Percentiles rank a stretch among this genome's conserved stretches.
Evolutionary conservation across 2,113 vertebrate species (phyloP).

Genomic region (Varanus komodoensis): DNA sequence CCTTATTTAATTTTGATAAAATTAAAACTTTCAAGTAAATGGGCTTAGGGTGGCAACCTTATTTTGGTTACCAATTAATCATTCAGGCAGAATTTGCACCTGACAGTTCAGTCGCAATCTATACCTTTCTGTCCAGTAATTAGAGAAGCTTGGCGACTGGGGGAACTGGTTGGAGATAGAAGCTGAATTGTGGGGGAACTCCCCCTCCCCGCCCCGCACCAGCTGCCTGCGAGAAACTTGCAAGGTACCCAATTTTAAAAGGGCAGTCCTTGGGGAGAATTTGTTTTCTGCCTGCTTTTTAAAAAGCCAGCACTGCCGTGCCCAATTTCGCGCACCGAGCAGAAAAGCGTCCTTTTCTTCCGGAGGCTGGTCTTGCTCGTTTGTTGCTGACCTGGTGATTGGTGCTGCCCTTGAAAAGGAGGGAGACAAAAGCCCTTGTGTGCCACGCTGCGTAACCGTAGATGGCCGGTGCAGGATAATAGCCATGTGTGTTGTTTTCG

Average conservation of each 20-base stretch:
- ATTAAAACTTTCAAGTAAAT: too few relatives aligned
- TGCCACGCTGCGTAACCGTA: background rate
- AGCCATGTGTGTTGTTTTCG: slow-evolving; percentile 28
- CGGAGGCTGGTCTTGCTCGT: slow-evolving; percentile 36
- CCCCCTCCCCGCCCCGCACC: background rate
- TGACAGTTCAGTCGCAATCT: too few relatives aligned
- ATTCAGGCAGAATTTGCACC: too few relatives aligned
- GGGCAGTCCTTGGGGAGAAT: background rate
- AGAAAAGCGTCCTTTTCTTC: slow-evolving; percentile 58
- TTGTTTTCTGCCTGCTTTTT: background rate
- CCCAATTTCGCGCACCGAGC: slow-evolving; percentile 24
- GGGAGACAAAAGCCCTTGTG: slow-evolving; percentile 59
- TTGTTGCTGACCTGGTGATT: slow-evolving; percentile 55
- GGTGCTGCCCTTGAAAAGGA: slow-evolving; percentile 41
- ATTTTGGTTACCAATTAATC: too few relatives aligned
- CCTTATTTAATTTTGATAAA: too few relatives aligned
- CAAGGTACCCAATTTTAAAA: background rate
- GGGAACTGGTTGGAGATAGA: too few relatives aligned
- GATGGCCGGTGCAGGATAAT: slow-evolving; percentile 1
- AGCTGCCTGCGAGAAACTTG: too few relatives aligned
- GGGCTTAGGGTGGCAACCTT: too few relatives aligned
- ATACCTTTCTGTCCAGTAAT: too few relatives aligned
- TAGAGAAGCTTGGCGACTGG: too few relatives aligned
- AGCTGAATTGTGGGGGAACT: too few relatives aligned
- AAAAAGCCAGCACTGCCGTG: slow-evolving; percentile 57